Base-by-base conservation (phyloP, 2,113 vertebrate genomes). In the Pygoscelis adeliae region DNA sequence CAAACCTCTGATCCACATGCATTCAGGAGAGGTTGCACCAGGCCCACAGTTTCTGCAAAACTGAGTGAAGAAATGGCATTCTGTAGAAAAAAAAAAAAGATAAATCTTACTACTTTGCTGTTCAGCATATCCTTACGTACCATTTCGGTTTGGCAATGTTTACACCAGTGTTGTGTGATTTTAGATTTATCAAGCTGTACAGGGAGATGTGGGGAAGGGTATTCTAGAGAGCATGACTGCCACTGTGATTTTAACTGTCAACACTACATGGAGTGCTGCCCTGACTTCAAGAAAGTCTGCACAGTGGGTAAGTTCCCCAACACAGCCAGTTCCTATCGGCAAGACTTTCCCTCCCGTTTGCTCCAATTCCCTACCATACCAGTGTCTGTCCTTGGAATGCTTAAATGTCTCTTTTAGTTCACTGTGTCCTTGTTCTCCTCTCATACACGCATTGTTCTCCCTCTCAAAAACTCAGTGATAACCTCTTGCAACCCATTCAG, bases 221-320 rank as follows among this genome's bases (percentile, higher is more conserved):
- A 99, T 97, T 98, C 98, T 98, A 99, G 99, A 96, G 98, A 98
- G 65, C 96, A 97, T 97, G 81, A 12, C 89, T 99, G 99, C 97
- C 99, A 99, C 95, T 99, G 99, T 98, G 99, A 99, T 95, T 99
- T 98, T 96, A 98, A 22, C 97, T 99, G 99, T 89, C 98, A 99
- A 89, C 65, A 83, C 92, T 99, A 99, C 97, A 98, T 95, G 94
- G 99, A 99, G 96, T 99, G 99, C 98, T 99, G 99, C 95, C 93
- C 87, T 42, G 99, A 99, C 98, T 99, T 98, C 97, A 98, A 98
- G 97, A 97, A 94, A 91, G 91, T 98, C 85, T 99, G 99, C 98
- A 99, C 98, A 55, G 93, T 98, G 97, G 98, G 99, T 99, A 98
- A 98, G 93, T 97, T 71, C 86, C 58, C 65, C 67, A 89, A 52